Conservation (phyloP, 2,888 invertebrate species). For the Cosmopolites sordidus region DNA sequence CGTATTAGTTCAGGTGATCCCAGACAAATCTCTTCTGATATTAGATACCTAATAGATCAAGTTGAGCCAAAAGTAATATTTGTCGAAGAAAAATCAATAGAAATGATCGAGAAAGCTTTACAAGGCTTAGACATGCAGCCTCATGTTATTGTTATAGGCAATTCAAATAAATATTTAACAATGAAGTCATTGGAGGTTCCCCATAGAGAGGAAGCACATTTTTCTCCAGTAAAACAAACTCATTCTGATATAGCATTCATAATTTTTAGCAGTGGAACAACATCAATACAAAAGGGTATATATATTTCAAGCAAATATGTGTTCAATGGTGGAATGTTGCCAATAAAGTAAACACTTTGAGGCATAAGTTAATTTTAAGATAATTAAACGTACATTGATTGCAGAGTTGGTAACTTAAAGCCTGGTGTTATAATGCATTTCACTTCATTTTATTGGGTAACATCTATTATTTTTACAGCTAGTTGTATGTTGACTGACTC, state of each 20-base stretch:
- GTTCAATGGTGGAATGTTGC: slow-evolving; percentile 4
- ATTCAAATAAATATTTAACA: neutral
- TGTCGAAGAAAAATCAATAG: slow-evolving; percentile 4
- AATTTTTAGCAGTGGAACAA: slow-evolving; percentile 39
- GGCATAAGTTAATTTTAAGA: neutral
- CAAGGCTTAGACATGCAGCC: neutral
- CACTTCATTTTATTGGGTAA: slow-evolving; percentile 37
- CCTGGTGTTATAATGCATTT: slow-evolving; percentile 24
- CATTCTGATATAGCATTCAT: slow-evolving; percentile 31
- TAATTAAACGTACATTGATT: neutral
- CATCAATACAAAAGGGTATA: slow-evolving; percentile 36
- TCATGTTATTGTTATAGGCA: neutral
- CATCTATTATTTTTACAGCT: slow-evolving; percentile 29
- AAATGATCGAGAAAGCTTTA: slow-evolving; percentile 13
- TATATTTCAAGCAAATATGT: slow-evolving; percentile 24
- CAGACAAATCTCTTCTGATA: slow-evolving; percentile 22
- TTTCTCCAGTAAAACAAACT: slow-evolving; percentile 23
- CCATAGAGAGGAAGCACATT: slow-evolving; percentile 20
- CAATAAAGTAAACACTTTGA: neutral
- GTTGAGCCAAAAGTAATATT: slow-evolving; percentile 15
- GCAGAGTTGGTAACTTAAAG: neutral
- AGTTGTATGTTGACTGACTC: slow-evolving; percentile 27
- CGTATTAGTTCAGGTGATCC: slow-evolving; percentile 35
- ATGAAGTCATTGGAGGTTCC: neutral
- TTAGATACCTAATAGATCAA: slow-evolving; percentile 4